Conservation (phyloP, 2,797 vertebrate species). For the Ibycter americanus region DNA sequence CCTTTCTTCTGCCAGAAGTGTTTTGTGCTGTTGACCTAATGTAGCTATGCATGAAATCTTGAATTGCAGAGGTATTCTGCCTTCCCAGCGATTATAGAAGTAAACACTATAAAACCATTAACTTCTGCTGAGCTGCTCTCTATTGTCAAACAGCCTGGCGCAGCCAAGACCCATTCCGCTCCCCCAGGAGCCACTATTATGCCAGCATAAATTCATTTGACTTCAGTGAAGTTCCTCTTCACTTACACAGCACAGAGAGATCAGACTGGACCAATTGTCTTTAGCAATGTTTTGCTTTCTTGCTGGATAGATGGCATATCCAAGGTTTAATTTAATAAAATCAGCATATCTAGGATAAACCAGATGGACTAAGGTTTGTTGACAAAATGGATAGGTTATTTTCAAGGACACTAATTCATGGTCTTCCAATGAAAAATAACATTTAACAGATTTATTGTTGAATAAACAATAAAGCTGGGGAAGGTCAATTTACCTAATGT, state of each 20-base stretch:
- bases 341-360: not conserved
- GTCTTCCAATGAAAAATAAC: not conserved
- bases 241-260: not conserved
- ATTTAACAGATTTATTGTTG: not conserved
- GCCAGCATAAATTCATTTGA: slow-evolving; percentile 6
- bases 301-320: not conserved
- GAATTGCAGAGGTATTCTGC: not conserved
- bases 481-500: not conserved
- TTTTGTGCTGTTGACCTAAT: not conserved
- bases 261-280: not conserved
- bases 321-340: slow-evolving; percentile 40
- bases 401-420: slow-evolving; percentile 1
- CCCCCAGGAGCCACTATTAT: not conserved
- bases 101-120: not conserved
- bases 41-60: not conserved
- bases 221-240: not conserved
- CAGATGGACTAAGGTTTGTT: not conserved
- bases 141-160: slow-evolving; percentile 7
- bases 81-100: not conserved
- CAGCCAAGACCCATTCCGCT: not conserved
- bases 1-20: not conserved
- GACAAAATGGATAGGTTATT: slow-evolving; percentile 4
- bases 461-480: not conserved
- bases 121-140: not conserved
- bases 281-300: slow-evolving; percentile 3